Percentiles rank a stretch among this genome's conserved stretches.
phyloP scores from a whole-genome alignment of 2,113 vertebrate genomes.

The Mionectes macconnelli region DNA sequence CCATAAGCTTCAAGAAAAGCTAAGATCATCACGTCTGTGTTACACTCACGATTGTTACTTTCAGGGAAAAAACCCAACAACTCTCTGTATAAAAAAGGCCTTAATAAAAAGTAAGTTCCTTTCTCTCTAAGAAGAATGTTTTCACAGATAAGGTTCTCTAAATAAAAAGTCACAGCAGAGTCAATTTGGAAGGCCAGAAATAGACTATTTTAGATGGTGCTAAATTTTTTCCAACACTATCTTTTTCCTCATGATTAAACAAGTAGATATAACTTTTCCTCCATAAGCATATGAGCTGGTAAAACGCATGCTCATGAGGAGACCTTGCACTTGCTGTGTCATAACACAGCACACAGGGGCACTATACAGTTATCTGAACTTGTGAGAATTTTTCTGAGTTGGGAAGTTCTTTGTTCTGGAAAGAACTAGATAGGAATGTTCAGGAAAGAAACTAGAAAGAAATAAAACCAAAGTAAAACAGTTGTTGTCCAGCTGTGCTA shows the following conservation, averaged over 20 bases:
- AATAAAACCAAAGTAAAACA: neutral
- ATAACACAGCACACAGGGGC: neutral
- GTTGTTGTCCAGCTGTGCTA: conserved; percentile 20
- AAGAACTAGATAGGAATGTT: neutral
- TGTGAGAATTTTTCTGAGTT: neutral
- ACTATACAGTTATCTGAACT: neutral
- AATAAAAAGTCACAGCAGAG: neutral
- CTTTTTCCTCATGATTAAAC: neutral
- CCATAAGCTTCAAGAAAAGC: neutral
- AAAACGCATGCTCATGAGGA: neutral
- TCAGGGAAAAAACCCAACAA: neutral
- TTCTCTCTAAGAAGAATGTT: neutral
- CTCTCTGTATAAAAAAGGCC: neutral
- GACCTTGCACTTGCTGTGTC: neutral
- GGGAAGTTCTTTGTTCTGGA: neutral
- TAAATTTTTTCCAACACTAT: neutral
- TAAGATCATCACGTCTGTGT: neutral
- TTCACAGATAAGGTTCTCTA: neutral
- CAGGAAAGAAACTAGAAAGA: neutral
- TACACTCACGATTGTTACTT: neutral
- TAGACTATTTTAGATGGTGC: neutral
- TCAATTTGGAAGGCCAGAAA: neutral
- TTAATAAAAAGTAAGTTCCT: neutral
- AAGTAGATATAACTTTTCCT: neutral
- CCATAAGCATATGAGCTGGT: neutral